Conservation (phyloP, 2,797 vertebrate species). For the Dendrocincla fuliginosa region DNA sequence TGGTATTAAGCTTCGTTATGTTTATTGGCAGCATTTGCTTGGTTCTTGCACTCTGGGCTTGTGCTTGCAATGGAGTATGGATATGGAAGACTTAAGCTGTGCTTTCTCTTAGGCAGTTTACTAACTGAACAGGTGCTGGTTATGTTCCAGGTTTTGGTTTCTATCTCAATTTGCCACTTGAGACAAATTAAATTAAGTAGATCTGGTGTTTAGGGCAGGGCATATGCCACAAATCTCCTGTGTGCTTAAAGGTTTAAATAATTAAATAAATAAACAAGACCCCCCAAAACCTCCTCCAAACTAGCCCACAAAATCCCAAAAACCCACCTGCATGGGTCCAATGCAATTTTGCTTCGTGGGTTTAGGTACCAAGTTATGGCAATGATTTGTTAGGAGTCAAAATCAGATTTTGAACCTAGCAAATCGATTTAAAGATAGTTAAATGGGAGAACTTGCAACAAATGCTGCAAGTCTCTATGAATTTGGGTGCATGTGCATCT, state of each 20-base stretch:
- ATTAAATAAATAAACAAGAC: background rate
- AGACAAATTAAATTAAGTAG: background rate
- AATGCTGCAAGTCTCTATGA: background rate
- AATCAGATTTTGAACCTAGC: background rate
- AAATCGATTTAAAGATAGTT: background rate
- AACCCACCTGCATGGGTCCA: background rate
- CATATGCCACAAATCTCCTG: background rate
- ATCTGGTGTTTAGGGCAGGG: background rate
- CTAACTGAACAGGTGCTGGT: background rate
- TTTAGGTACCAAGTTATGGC: background rate
- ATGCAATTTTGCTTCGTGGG: accelerated
- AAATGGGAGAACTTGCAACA: background rate
- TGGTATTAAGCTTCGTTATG: background rate
- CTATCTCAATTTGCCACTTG: background rate
- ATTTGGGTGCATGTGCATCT: accelerated
- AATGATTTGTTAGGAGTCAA: background rate
- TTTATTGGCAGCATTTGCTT: background rate
- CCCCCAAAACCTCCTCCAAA: accelerated
- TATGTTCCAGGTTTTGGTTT: background rate
- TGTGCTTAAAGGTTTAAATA: background rate
- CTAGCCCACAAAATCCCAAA: background rate
- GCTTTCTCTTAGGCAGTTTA: background rate
- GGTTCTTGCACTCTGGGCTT: background rate
- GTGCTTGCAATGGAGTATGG: background rate
- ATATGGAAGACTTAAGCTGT: background rate